These are phyloP conservation scores for Gulo gulo DNA, from an alignment of 2,113 vertebrate species.

Conservation along the genomic window DNA sequence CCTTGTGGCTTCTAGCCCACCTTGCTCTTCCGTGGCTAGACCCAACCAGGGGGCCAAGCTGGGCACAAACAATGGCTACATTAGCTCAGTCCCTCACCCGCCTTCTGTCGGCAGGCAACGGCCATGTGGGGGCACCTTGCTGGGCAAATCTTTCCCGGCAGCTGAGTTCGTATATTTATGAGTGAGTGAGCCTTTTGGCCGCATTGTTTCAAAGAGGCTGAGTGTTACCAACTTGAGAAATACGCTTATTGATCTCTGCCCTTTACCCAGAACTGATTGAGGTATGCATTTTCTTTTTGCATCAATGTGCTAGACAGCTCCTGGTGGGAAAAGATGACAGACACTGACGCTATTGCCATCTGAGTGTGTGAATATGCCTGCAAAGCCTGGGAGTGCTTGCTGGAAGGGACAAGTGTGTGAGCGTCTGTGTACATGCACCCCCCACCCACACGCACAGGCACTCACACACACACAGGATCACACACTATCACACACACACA, in stretches of 20 bases:
- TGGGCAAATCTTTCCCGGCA: background rate
- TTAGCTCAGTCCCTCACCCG: background rate
- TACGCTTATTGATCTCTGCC: background rate
- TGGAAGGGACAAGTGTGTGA: background rate
- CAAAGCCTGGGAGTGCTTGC: background rate
- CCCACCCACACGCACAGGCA: background rate
- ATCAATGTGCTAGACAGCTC: background rate
- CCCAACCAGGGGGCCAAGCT: background rate
- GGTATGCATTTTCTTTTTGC: background rate
- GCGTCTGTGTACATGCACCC: background rate
- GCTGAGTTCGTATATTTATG: background rate
- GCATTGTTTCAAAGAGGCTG: background rate
- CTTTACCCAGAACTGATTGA: conserved; percentile 5
- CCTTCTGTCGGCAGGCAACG: background rate
- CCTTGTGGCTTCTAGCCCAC: background rate
- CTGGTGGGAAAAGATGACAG: conserved; percentile 36
- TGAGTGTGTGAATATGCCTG: background rate
- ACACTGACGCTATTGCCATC: background rate
- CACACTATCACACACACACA: background rate
- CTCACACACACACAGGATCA: background rate
- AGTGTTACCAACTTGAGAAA: conserved; percentile 29
- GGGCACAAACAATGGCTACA: no score
- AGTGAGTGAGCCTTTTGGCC: background rate
- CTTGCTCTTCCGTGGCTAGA: background rate
- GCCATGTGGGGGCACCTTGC: background rate